Evolutionary conservation across 1,140 invertebrate genomes (phyloP), one percentile per base, ranked within the genome.

Genomic region (Amphibalanus amphitrite): DNA sequence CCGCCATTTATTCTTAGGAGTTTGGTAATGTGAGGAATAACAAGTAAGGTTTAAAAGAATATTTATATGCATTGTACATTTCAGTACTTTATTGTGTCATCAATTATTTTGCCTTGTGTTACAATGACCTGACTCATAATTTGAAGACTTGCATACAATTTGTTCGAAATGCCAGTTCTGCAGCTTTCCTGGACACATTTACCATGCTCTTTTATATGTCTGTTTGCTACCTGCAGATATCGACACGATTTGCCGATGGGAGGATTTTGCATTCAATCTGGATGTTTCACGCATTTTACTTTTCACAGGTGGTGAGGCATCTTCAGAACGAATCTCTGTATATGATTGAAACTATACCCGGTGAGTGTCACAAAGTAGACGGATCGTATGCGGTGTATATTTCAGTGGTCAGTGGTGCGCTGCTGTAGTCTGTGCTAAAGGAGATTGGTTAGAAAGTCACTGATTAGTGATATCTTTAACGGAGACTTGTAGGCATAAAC

Each of bases 301-400:
- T 38, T 59, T 28, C 8, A 25, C 65, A 67, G 65, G 65, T 67
- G 65, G 65, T 67, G 10, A 26, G 28, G n/a, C 65, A 67, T 28
- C 28, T 67, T 10, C n/a, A 67, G 65, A 67, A 28, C n/a, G 65
- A 67, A 28, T 67, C 65, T 67, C 65, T 67, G 1, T 67, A 67
- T 25, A 67, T 28, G 17, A 20, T 59, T 59, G 47, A 59, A 59
- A 59, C 47, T 20, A 59, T 59, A 3, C 6, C 47, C 10, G 47
- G 47, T 59, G 1, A 20, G 47, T 59, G 13, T 20, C 47, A 20
- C 20, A 3, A 17, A 13, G 10, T 8, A 20, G 3, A 1, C 10
- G 47, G 20, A 59, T 3, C 47, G 23, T 59, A 20, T 59, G 10
- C 10, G 23, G 10, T 20, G 17, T 59, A 59, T n/a, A n/a, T n/a